Base-by-base conservation (phyloP, 2,797 vertebrate genomes). In the Acridotheres tristis region DNA sequence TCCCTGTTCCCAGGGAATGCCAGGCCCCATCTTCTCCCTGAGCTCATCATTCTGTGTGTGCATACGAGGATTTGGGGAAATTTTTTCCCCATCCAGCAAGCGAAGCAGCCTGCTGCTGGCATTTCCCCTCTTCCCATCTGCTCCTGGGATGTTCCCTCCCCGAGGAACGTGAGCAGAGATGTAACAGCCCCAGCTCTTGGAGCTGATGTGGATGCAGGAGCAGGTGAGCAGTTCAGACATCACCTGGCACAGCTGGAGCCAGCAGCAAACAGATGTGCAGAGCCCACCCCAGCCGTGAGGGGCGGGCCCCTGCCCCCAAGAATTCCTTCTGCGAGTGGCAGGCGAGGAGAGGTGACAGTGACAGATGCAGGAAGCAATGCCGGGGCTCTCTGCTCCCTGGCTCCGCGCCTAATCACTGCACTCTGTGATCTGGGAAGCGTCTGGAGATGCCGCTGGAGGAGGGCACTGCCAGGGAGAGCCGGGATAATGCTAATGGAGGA, bases 401-500 rank as follows among this genome's bases (percentile, higher is more conserved):
- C 94, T 68, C 1, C 9, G 1, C 11, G 76, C 96, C 94, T 84
- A 76, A 94, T 94, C 83, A 17, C 90, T 84, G 94, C 85, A 53
- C 94, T 88, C 76, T 38, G 78, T 61, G 36, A 5, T 65, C 66
- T 10, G 89, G 68, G 23, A 65, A 34, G 43, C 7, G 32, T 34
- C 94, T 85, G 9, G 66, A 91, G 94, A 43, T 75, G 86, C 78
- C 22, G 14, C 22, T 0, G 76, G 89, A 93, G 76, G 93, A 94
- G 88, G 77, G 93, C 94, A 38, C 9, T 34, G 59, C 88, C 34
- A 10, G 59, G 63, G 82, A 57, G 67, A 88, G 92, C 90, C 9
- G 2, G 13, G 26, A 7, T 34, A 2, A 19, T 30, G 87, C 93
- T 96, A 95, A 96, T 96, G 96, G 94, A 93, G 82, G 82, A 95